A percentile compares a stretch with the other conserved stretches of the same genome.
Conservation (phyloP, 2,888 invertebrate genomes). For the Synergus laeviventris region DNA sequence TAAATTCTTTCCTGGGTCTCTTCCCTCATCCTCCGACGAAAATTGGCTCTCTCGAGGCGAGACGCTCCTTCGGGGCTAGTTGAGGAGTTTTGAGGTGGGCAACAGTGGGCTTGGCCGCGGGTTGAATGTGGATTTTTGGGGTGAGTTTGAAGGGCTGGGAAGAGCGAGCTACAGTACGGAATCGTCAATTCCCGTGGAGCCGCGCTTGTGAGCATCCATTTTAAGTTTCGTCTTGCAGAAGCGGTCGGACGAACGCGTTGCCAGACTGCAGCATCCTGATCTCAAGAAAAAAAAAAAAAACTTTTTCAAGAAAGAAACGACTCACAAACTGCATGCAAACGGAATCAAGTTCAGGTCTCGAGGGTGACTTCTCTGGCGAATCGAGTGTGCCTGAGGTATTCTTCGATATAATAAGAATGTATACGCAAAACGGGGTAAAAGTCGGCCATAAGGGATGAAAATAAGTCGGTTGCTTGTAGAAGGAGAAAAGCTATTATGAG, state of each 20-base stretch:
- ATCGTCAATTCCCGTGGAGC: constrained; percentile 47
- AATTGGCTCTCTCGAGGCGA: constrained; percentile 36
- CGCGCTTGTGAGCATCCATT: constrained; percentile 45
- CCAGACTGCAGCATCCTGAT: constrained; percentile 47
- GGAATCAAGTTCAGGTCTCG: constrained; percentile 18
- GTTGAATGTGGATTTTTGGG: constrained; percentile 36
- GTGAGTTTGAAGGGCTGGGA: background rate
- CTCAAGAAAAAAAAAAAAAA: constrained; percentile 34
- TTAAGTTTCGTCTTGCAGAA: constrained; percentile 51
- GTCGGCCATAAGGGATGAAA: background rate
- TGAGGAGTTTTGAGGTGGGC: constrained; percentile 29
- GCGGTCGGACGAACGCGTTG: constrained; percentile 49
- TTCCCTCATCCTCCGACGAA: constrained; percentile 14
- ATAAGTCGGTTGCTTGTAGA: constrained; percentile 5
- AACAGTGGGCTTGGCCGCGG: constrained; percentile 20
- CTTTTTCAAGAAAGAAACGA: constrained; percentile 17
- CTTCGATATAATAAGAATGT: background rate
- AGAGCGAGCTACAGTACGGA: constrained; percentile 19
- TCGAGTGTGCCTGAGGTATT: background rate
- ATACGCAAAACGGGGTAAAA: background rate
- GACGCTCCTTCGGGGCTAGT: constrained; percentile 24
- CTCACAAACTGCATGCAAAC: constrained; percentile 9
- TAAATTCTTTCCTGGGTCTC: constrained; percentile 23
- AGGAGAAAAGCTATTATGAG: constrained; percentile 7
- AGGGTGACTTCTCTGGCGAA: background rate